Conservation (phyloP, 2,888 invertebrate genomes). For the Rhodophaea formosa region DNA sequence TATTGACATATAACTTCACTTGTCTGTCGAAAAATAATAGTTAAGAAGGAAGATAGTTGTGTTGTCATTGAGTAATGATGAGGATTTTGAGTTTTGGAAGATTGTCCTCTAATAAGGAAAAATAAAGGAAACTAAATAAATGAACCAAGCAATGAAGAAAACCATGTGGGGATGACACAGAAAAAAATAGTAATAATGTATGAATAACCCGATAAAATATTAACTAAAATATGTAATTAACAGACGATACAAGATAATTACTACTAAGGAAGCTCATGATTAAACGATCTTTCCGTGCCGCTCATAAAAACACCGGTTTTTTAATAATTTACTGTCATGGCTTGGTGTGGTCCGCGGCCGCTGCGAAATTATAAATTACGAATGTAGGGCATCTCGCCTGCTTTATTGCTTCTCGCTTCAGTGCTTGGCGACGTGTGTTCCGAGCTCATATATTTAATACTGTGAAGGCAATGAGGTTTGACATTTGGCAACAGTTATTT, state of each 20-base stretch:
- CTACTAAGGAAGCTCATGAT: neutral
- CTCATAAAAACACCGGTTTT: neutral
- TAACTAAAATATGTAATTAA: neutral
- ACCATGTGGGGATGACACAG: too few species aligned
- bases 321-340: slow-evolving; percentile 10
- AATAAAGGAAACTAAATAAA: neutral
- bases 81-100: neutral
- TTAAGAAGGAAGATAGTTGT: too few species aligned
- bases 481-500: slow-evolving; percentile 20
- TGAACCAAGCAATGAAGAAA: neutral
- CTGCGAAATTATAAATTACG: slow-evolving; percentile 47
- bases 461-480: slow-evolving; percentile 22
- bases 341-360: slow-evolving; percentile 28
- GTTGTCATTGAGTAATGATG: too few species aligned
- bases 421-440: slow-evolving; percentile 41
- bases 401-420: slow-evolving; percentile 38
- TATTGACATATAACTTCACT: neutral
- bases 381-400: slow-evolving; percentile 46
- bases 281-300: neutral
- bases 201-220: neutral
- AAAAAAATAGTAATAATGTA: neutral
- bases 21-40: too few species aligned
- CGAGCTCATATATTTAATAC: slow-evolving; percentile 26
- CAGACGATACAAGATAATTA: slow-evolving; percentile 3
- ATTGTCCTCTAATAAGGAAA: neutral